A percentile compares a stretch with the other conserved stretches of the same genome.
Evolutionary conservation across 53 echinoderm and acorn worm genomes (phyloP).

Genomic region (Patiria pectinifera): DNA sequence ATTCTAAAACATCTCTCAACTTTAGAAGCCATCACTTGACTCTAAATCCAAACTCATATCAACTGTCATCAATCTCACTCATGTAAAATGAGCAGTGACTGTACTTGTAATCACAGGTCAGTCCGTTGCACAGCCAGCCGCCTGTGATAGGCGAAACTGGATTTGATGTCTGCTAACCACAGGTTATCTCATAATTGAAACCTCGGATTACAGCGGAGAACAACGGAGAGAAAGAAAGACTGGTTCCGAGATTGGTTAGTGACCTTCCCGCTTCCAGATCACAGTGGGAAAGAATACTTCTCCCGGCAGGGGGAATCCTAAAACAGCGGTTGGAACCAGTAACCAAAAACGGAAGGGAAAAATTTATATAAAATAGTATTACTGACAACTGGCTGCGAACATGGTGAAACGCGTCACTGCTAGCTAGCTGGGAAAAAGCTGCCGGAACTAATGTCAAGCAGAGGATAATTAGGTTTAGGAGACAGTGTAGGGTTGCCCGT

Average conservation of each 20-base stretch:
- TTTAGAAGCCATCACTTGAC: not conserved
- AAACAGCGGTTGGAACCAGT: not conserved
- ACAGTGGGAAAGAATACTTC: slow-evolving; percentile 13
- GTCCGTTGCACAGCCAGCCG: not conserved
- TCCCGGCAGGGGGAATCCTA: not conserved
- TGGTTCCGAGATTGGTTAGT: slow-evolving; percentile 35
- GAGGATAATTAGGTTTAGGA: slow-evolving; percentile 39
- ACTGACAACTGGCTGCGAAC: not conserved
- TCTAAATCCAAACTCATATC: slow-evolving; percentile 4
- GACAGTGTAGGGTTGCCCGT: slow-evolving; percentile 31
- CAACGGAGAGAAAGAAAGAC: not conserved
- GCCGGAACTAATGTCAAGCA: slow-evolving; percentile 49
- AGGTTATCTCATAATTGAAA: slow-evolving; percentile 18
- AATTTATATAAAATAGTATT: too few relatives aligned
- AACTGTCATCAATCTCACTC: not conserved
- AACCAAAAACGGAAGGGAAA: not conserved
- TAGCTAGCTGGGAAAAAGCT: not conserved
- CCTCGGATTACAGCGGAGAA: not conserved
- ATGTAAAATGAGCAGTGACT: not conserved
- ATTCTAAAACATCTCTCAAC: not conserved
- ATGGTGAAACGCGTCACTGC: not conserved
- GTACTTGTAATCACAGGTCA: not conserved
- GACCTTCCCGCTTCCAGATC: slow-evolving; percentile 11
- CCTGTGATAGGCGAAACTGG: not conserved
- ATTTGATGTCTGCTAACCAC: slow-evolving; percentile 11